These are phyloP conservation scores for Vanacampus margaritifer DNA, from an alignment of 2,113 vertebrate genomes.

Conservation along the genomic window DNA sequence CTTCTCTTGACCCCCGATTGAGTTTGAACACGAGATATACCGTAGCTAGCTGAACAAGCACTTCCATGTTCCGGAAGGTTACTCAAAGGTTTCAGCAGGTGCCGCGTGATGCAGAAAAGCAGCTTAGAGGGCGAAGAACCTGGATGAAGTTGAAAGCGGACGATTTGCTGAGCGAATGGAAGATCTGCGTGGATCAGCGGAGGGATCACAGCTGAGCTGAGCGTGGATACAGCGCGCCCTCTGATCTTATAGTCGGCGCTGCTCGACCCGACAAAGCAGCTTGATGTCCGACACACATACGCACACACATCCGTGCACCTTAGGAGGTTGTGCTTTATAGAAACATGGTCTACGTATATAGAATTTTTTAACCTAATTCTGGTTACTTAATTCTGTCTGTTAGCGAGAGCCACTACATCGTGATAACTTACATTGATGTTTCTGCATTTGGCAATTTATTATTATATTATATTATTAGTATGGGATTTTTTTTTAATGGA, in stretches of 20 bases:
- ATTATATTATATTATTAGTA: too few relatives aligned
- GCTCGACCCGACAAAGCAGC: constrained; percentile 26
- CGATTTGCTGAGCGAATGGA: constrained; percentile 45
- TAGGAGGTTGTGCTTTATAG: neutral
- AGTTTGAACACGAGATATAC: constrained; percentile 2
- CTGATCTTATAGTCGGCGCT: constrained; percentile 49
- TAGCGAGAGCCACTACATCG: too few relatives aligned
- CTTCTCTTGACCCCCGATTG: constrained; percentile 3
- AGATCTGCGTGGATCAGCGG: constrained; percentile 53
- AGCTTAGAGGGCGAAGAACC: constrained; percentile 8
- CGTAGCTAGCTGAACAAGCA: constrained; percentile 8
- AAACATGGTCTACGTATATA: too few relatives aligned
- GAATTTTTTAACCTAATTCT: too few relatives aligned
- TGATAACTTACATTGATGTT: too few relatives aligned
- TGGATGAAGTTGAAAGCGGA: constrained; percentile 46
- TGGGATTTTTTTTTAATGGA: too few relatives aligned
- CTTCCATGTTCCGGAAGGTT: constrained; percentile 4
- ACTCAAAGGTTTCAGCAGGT: constrained; percentile 22
- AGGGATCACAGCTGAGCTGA: constrained; percentile 48
- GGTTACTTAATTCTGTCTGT: too few relatives aligned
- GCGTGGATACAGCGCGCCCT: constrained; percentile 30
- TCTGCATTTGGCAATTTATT: too few relatives aligned
- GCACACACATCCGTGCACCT: constrained; percentile 20
- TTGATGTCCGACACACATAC: constrained; percentile 24
- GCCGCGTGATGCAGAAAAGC: constrained; percentile 3